Evolutionary conservation across 2,888 invertebrate species (phyloP).

Genomic region (Smittia aterrima): DNA sequence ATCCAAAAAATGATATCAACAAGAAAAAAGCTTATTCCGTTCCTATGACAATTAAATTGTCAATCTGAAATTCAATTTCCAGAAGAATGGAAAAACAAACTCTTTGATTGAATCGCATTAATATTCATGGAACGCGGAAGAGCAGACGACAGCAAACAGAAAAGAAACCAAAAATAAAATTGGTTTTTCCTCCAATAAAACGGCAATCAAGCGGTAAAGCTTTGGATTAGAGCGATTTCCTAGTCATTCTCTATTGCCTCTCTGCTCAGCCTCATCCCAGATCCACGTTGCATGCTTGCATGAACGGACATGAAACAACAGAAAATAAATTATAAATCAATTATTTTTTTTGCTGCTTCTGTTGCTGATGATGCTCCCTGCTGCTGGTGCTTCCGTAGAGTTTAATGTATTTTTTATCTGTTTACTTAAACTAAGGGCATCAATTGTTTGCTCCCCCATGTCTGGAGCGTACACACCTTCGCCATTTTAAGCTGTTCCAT

Average conservation of each 20-base stretch:
- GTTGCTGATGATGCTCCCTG: conserved; percentile 1
- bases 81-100: conserved; percentile 1
- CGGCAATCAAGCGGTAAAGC: not conserved
- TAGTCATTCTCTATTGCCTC: not conserved
- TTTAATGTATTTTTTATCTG: conserved; percentile 14
- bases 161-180: conserved; percentile 17
- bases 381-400: conserved; percentile 13
- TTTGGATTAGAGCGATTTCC: not conserved
- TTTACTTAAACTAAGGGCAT: conserved; percentile 4
- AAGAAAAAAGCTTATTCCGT: no score
- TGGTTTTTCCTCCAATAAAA: conserved; percentile 9
- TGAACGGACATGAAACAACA: conserved; percentile 31
- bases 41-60: no score
- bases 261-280: not conserved
- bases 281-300: not conserved
- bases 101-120: conserved; percentile 33
- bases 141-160: conserved; percentile 23
- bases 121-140: conserved; percentile 27
- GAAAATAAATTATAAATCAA: conserved; percentile 39
- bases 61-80: conserved; percentile 21
- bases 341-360: conserved; percentile 10
- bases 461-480: conserved; percentile 16
- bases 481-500: conserved; percentile 13
- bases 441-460: not conserved
- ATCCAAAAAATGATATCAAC: no score